Percentiles rank a stretch among this genome's conserved stretches.
phyloP scores from a whole-genome alignment of 2,113 vertebrate genomes.

The Nerophis ophidion region DNA sequence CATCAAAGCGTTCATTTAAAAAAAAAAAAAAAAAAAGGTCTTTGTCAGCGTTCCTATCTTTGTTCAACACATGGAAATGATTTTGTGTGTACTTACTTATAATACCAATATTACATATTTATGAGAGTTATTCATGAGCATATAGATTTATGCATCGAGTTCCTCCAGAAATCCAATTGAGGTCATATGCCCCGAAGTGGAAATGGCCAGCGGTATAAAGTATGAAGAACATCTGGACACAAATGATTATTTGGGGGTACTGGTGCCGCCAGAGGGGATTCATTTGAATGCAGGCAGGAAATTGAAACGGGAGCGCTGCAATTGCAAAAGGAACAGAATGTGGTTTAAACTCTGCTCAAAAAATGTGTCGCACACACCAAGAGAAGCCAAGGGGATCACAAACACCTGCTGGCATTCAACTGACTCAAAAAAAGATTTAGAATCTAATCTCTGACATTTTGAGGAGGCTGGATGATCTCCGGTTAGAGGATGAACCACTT shows the following conservation, averaged over 20 bases:
- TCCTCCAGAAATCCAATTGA: constrained; percentile 3
- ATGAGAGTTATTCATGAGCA: not conserved
- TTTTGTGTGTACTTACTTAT: not conserved
- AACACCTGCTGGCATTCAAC: not conserved
- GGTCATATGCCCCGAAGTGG: not conserved
- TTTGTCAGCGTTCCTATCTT: constrained; percentile 11
- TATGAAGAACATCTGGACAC: constrained; percentile 4
- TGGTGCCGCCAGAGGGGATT: not conserved
- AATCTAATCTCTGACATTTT: constrained; percentile 1
- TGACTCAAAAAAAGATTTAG: not conserved
- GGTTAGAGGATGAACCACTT: not conserved
- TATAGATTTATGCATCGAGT: constrained; percentile 11
- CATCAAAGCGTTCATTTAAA: constrained; percentile 16
- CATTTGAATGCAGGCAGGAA: not conserved
- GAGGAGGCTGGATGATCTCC: not conserved
- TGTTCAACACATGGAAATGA: not conserved
- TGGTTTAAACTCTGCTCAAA: not conserved
- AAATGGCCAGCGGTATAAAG: not conserved
- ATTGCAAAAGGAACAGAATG: not conserved
- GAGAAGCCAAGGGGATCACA: constrained; percentile 1
- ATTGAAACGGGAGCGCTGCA: not conserved
- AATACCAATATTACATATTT: not conserved
- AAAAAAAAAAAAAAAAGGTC: not conserved
- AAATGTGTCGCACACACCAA: constrained; percentile 1
- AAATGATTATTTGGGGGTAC: not conserved